Conservation (phyloP, 2,888 invertebrate genomes). For the Peribatodes rhomboidaria region DNA sequence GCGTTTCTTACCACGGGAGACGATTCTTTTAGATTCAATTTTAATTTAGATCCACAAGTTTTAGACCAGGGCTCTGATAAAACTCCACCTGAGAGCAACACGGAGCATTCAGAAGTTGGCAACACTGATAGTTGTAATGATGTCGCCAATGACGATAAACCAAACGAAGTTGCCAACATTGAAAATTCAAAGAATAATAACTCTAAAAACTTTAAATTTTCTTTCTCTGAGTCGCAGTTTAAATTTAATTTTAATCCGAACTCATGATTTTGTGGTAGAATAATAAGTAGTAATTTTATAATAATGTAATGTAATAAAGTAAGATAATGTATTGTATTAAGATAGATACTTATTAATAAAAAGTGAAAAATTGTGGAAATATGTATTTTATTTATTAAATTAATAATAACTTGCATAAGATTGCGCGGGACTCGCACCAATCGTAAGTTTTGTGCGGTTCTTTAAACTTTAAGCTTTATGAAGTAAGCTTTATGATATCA, state of each 20-base stretch:
- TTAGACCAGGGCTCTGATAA: constrained; percentile 50
- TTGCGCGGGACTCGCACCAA: not conserved
- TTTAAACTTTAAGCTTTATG: too few relatives aligned
- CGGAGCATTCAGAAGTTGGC: constrained; percentile 36
- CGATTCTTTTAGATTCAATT: constrained; percentile 86
- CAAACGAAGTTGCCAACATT: constrained; percentile 4
- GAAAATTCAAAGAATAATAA: constrained; percentile 38
- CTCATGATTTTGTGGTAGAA: constrained; percentile 49
- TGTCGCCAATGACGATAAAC: constrained; percentile 5
- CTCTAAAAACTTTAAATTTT: constrained; percentile 70
- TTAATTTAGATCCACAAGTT: constrained; percentile 65
- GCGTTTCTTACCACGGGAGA: constrained; percentile 81
- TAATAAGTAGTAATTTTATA: not conserved
- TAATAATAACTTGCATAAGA: too few relatives aligned
- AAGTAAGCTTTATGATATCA: too few relatives aligned
- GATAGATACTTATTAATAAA: too few relatives aligned
- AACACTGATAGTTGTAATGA: constrained; percentile 43
- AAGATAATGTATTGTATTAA: too few relatives aligned
- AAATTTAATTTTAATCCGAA: constrained; percentile 88
- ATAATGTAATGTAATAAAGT: constrained; percentile 11
- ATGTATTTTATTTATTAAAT: not conserved
- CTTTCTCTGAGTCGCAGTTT: constrained; percentile 84
- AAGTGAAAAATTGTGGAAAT: not conserved
- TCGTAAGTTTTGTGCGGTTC: not conserved
- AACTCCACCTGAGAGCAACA: constrained; percentile 36